Evolutionary conservation across 2,888 invertebrate species (phyloP).

Genomic region (Chloroclystis v-ata): DNA sequence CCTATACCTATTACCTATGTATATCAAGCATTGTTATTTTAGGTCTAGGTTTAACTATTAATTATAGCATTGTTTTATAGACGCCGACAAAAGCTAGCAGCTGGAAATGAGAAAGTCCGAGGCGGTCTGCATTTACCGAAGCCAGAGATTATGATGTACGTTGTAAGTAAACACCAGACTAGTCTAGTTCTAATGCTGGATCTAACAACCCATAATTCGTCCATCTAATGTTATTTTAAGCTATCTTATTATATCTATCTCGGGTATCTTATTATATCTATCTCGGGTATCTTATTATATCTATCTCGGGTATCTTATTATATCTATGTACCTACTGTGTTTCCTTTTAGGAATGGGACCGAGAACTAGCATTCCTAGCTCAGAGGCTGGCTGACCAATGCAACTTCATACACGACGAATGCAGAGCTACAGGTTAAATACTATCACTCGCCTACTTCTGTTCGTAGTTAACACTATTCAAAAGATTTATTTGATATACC

Average conservation of each 20-base stretch:
- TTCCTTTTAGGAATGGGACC: conserved; percentile 58
- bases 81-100: conserved; percentile 59
- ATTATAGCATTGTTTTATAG: conserved; percentile 37
- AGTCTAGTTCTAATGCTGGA: too few relatives aligned
- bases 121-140: conserved; percentile 54
- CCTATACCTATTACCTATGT: background rate
- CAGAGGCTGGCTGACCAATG: conserved; percentile 67
- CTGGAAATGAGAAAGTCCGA: conserved; percentile 54
- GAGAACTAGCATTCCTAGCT: conserved; percentile 58
- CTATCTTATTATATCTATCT: too few relatives aligned
- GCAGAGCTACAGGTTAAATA: conserved; percentile 59
- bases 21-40: background rate
- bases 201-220: too few relatives aligned
- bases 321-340: background rate
- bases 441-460: background rate
- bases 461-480: background rate
- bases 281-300: too few relatives aligned
- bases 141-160: conserved; percentile 65
- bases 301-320: too few relatives aligned
- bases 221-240: too few relatives aligned
- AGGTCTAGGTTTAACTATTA: too few relatives aligned
- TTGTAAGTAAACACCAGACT: conserved; percentile 45
- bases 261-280: too few relatives aligned
- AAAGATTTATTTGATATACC: too few relatives aligned
- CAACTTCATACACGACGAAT: conserved; percentile 62